Conservation (phyloP, 1,140 invertebrate species). For the Acyrthosiphon pisum region DNA sequence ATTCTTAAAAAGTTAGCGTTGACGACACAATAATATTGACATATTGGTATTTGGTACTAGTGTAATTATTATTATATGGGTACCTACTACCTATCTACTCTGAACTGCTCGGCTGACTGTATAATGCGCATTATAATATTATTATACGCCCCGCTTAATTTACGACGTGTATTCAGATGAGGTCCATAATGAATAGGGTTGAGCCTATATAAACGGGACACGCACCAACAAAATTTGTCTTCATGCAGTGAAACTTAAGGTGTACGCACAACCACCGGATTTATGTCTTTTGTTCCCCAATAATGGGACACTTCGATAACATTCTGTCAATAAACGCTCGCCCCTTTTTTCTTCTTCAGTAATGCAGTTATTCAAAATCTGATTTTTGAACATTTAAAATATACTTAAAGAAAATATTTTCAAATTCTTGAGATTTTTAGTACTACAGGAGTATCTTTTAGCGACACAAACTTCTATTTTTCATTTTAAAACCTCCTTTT, state of each 20-base stretch:
- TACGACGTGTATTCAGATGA: not conserved
- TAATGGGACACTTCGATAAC: not conserved
- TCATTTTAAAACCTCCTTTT: too few relatives aligned
- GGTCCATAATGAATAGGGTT: not conserved
- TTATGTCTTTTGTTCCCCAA: not conserved
- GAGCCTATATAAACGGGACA: not conserved
- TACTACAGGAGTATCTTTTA: too few relatives aligned
- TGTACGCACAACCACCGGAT: not conserved
- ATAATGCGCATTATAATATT: not conserved
- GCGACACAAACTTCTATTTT: too few relatives aligned
- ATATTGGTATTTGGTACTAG: not conserved
- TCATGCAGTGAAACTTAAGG: not conserved
- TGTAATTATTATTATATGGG: not conserved
- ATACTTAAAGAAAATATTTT: too few relatives aligned
- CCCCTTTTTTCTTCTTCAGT: too few relatives aligned
- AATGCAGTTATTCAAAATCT: too few relatives aligned
- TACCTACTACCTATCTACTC: not conserved
- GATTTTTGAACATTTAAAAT: too few relatives aligned
- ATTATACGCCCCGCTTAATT: not conserved
- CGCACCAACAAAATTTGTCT: constrained; percentile 12
- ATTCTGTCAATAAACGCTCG: not conserved
- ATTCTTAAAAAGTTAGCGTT: not conserved
- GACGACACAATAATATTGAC: not conserved
- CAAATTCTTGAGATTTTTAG: too few relatives aligned
- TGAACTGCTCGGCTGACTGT: not conserved